Conservation (phyloP, 2,113 vertebrate genomes). For the Lethenteron camtschaticum region DNA sequence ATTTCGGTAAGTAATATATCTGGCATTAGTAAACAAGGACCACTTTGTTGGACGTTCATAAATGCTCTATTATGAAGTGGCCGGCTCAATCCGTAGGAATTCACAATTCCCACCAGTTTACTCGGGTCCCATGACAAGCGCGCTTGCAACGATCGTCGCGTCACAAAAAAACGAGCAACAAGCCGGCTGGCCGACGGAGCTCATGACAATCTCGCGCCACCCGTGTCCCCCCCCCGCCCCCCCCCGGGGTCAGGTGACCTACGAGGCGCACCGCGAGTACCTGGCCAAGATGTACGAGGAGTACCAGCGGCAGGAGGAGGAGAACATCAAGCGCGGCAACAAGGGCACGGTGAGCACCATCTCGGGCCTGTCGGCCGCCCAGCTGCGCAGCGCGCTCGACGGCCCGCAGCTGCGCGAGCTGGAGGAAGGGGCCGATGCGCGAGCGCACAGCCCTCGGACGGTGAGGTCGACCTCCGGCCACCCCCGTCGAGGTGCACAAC, state of each 20-base stretch:
- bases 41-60: too few species aligned
- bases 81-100: too few species aligned
- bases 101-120: too few species aligned
- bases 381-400: conserved; percentile 58
- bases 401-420: conserved; percentile 67
- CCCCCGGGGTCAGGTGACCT: conserved; percentile 50
- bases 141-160: too few species aligned
- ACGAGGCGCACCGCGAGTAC: conserved; percentile 95
- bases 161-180: too few species aligned
- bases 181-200: too few species aligned
- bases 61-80: too few species aligned
- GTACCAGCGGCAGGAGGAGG: conserved; percentile 92
- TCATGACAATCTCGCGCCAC: too few species aligned
- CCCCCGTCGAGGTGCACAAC: conserved; percentile 81
- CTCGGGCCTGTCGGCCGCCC: conserved; percentile 66
- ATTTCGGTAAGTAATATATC: too few species aligned
- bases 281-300: conserved; percentile 98
- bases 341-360: conserved; percentile 94
- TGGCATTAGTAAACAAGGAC: too few species aligned
- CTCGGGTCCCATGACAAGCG: too few species aligned
- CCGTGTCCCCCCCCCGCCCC: too few species aligned
- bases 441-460: not conserved
- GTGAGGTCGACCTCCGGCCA: not conserved
- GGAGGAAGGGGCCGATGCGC: conserved; percentile 28
- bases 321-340: conserved; percentile 96